Base-by-base conservation (phyloP, 2,888 invertebrate species). In the Pseudococcus viburni region DNA sequence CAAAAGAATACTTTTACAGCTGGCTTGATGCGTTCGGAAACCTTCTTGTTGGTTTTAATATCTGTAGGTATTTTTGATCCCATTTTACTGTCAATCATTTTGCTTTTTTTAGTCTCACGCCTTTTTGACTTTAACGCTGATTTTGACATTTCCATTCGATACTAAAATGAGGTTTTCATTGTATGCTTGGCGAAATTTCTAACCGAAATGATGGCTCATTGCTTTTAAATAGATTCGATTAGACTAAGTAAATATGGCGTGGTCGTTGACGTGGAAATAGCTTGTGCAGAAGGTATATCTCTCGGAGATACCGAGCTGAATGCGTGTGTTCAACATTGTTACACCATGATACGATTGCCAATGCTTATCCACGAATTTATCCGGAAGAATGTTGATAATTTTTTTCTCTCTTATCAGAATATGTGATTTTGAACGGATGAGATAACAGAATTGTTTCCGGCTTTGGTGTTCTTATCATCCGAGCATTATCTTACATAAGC, bases 71-170 rank as follows among this genome's bases (percentile, higher is more conserved):
- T 55, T 85, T 55, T 64, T 64, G 85, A 85, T 85, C 39, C 85
- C 64, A 85, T 85, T 85, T 85, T 26, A 64, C 85, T 85, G 85
- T 85, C 85, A 85, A 85, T 85, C 85, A 85, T 85, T 33, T 55
- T 12, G 42, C 39, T 85, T 33, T 85, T 59, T 64, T 59, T 64
- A 85, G 59, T 85, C 59, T 85, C 85, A 85, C 85, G 85, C 85
- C 85, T 85, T 85, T 85, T 85, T 85, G 85, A 85, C 85, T 85
- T 85, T 85, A 85, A 19, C 64, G 55, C 85, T 48, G 64, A 85
- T 85, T 85, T 85, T 85, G 85, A 85, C 85, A 64, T 85, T 85
- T 85, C 85, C 64, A 85, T 85, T 55, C 64, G 80, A 80, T 80
- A 80, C 80, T 80, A 42, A 80, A 80, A 80, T 80, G 80, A 80